Conservation (phyloP, 2,888 invertebrate species). For the Peribatodes rhomboidaria region DNA sequence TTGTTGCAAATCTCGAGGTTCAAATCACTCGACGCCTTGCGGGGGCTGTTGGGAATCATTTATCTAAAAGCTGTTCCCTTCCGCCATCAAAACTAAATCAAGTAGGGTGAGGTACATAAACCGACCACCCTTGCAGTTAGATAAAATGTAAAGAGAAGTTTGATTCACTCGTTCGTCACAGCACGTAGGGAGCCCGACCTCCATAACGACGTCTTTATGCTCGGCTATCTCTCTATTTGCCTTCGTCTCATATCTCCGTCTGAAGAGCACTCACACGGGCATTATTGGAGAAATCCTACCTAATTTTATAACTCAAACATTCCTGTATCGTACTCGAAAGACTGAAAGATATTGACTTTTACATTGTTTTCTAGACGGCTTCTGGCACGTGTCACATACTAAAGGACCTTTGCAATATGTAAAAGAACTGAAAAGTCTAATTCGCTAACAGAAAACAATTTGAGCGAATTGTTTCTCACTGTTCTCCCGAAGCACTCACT, state of each 20-base stretch:
- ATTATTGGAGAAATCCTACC: slow-evolving; percentile 77
- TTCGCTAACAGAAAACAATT: slow-evolving; percentile 52
- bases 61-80: slow-evolving; percentile 83
- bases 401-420: slow-evolving; percentile 1
- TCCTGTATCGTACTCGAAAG: slow-evolving; percentile 37
- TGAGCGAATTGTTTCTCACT: slow-evolving; percentile 52
- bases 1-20: slow-evolving; percentile 73
- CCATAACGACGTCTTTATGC: slow-evolving; percentile 80
- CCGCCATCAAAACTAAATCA: slow-evolving; percentile 85
- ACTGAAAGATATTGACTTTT: slow-evolving; percentile 30
- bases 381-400: slow-evolving; percentile 9
- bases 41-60: slow-evolving; percentile 72
- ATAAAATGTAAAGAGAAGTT: slow-evolving; percentile 84
- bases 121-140: slow-evolving; percentile 83
- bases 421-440: slow-evolving; percentile 32
- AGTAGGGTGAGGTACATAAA: slow-evolving; percentile 82
- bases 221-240: slow-evolving; percentile 79
- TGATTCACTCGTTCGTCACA: slow-evolving; percentile 81
- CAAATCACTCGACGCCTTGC: slow-evolving; percentile 57
- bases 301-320: slow-evolving; percentile 57
- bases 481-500: slow-evolving; percentile 56
- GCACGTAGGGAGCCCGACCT: slow-evolving; percentile 67
- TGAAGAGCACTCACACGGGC: slow-evolving; percentile 73
- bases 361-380: slow-evolving; percentile 10
- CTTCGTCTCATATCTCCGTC: slow-evolving; percentile 77